Conservation (phyloP, 2,888 invertebrate genomes). For the Pardosa pseudoannulata region DNA sequence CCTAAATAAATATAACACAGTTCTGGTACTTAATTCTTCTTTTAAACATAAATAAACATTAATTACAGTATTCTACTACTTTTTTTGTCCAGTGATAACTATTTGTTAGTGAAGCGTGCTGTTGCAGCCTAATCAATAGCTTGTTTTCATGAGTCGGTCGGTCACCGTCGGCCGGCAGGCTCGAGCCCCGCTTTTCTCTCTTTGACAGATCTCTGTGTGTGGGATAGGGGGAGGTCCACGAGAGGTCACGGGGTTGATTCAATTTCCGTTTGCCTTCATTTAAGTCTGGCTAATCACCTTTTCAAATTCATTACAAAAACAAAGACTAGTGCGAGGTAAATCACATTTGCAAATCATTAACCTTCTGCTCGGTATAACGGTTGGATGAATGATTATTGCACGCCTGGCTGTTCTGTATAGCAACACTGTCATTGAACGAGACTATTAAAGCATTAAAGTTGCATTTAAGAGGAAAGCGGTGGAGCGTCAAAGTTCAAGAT, state of each 20-base stretch:
- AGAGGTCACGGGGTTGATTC: constrained; percentile 60
- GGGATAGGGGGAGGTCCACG: constrained; percentile 56
- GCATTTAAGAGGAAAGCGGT: no score
- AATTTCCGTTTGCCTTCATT: constrained; percentile 66
- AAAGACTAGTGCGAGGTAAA: background rate
- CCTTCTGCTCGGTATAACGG: background rate
- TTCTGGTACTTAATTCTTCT: no score
- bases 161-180: constrained; percentile 43
- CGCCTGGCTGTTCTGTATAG: background rate
- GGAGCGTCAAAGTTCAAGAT: no score
- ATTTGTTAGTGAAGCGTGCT: no score
- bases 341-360: constrained; percentile 2
- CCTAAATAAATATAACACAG: no score
- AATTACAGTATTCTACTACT: no score
- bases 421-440: no score
- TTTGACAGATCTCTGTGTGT: constrained; percentile 68
- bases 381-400: background rate
- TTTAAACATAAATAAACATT: no score
- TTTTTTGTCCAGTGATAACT: no score
- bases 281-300: constrained; percentile 33
- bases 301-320: background rate
- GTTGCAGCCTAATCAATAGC: background rate
- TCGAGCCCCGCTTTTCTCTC: constrained; percentile 4
- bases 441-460: no score
- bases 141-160: background rate